phyloP scores from a whole-genome alignment of 2,888 invertebrate genomes.

The Nemotelus nigrinus region DNA sequence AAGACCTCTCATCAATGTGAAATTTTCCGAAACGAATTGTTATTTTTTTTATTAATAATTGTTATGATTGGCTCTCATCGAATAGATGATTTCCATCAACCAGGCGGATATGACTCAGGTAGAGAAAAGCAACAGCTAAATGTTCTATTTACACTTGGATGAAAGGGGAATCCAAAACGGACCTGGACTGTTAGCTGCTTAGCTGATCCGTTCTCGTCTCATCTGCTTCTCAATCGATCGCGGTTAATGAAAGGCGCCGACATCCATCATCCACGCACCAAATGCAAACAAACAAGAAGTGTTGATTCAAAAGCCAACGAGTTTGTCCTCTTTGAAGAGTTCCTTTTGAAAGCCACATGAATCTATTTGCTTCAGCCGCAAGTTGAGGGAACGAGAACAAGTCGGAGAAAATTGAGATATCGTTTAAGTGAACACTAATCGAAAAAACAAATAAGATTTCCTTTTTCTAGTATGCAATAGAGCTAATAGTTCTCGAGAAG shows the following conservation, averaged over 20 bases:
- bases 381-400: neutral
- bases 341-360: conserved; percentile 22
- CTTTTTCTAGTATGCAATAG: conserved; percentile 1
- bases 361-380: neutral
- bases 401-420: conserved; percentile 43
- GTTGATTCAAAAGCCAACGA: conserved; percentile 35
- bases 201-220: neutral
- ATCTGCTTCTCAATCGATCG: neutral
- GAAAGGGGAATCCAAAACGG: conserved; percentile 11
- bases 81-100: neutral
- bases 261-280: conserved; percentile 47
- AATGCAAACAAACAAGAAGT: conserved; percentile 42
- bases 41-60: neutral
- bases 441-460: conserved; percentile 46
- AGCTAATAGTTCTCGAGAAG: conserved; percentile 39
- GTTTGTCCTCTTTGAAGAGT: conserved; percentile 48
- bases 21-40: too few relatives aligned
- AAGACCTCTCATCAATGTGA: too few relatives aligned
- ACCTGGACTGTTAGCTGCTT: conserved; percentile 10
- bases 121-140: neutral
- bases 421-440: conserved; percentile 39
- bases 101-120: conserved; percentile 10
- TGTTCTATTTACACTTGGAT: conserved; percentile 19
- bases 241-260: conserved; percentile 48
- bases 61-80: conserved; percentile 34